Evolutionary conservation across 2,113 vertebrate species (phyloP).

Genomic region (Cacatua alba): DNA sequence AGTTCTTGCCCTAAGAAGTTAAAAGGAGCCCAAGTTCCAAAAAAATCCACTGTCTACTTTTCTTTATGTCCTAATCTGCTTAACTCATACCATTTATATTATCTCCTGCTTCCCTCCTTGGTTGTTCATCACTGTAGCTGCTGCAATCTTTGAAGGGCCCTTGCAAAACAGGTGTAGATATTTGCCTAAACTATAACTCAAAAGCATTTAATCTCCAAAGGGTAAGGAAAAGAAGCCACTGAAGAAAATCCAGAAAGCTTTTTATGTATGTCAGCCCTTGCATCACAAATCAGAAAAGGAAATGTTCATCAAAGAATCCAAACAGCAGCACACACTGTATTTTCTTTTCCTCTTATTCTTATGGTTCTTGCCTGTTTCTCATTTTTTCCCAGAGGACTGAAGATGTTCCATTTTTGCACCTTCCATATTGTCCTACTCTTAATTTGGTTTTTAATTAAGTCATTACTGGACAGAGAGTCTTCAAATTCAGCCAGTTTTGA

Average conservation of each 20-base stretch:
- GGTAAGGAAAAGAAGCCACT: neutral
- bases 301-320: neutral
- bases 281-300: neutral
- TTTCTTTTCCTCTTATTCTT: neutral
- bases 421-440: neutral
- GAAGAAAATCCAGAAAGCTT: neutral
- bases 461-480: neutral
- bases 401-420: neutral
- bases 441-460: slow-evolving; percentile 9
- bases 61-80: neutral
- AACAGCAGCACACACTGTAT: neutral
- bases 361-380: neutral
- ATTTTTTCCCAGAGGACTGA: neutral
- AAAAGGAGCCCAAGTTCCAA: neutral
- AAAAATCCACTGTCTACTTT: neutral
- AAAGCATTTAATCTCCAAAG: neutral
- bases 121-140: neutral
- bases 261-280: neutral
- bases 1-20: neutral
- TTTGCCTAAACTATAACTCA: neutral
- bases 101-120: neutral
- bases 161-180: neutral
- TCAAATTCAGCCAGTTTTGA: slow-evolving; percentile 32
- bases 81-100: neutral
- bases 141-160: neutral